Evolutionary conservation across 2,113 vertebrate species (phyloP).

Genomic region (Ailurus styani): DNA sequence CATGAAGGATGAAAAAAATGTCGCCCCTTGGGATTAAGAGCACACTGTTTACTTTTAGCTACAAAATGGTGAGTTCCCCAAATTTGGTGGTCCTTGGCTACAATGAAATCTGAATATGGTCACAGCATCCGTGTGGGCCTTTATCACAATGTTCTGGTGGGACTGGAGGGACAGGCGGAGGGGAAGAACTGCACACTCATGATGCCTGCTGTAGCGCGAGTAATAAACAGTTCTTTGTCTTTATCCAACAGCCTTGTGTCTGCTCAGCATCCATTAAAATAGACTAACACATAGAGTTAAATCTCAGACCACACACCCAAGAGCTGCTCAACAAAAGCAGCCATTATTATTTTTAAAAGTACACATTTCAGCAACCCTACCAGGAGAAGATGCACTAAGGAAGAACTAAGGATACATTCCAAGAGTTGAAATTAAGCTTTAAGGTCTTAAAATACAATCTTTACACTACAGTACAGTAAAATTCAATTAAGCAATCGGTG

Average conservation of each 20-base stretch:
- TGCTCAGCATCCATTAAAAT: not conserved
- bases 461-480: not conserved
- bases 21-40: not conserved
- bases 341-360: not conserved
- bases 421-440: not conserved
- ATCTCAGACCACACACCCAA: not conserved
- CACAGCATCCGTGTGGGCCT: not conserved
- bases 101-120: not conserved
- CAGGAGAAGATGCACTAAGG: not conserved
- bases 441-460: not conserved
- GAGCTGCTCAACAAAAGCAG: not conserved
- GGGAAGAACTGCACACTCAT: not conserved
- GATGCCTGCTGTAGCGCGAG: rapidly evolving
- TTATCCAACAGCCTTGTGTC: not conserved
- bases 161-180: not conserved
- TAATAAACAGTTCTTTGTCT: not conserved
- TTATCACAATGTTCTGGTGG: no score
- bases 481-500: not conserved
- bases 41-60: not conserved
- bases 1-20: not conserved
- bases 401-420: not conserved
- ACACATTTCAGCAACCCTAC: not conserved
- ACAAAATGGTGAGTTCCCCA: not conserved
- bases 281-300: not conserved
- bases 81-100: not conserved